phyloP scores from a whole-genome alignment of 2,888 invertebrate genomes.

The Drepanosiphum platanoidis region DNA sequence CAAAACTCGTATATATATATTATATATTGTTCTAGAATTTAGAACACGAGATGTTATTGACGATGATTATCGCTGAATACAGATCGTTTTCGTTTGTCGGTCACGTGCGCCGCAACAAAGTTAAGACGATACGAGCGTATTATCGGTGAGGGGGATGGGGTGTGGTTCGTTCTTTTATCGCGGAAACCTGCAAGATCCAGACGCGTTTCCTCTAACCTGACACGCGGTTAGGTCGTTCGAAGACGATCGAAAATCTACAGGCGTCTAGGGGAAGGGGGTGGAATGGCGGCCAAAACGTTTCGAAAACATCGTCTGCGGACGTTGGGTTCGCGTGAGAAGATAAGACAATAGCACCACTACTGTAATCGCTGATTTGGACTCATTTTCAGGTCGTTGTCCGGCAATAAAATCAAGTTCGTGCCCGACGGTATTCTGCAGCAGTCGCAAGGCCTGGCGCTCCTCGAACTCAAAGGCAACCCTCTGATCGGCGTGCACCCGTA shows the following conservation, averaged over 20 bases:
- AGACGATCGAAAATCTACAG: neutral
- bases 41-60: neutral
- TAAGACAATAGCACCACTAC: too few relatives aligned
- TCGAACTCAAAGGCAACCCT: slow-evolving; percentile 88
- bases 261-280: neutral
- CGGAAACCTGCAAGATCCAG: too few relatives aligned
- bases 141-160: too few relatives aligned
- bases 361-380: too few relatives aligned
- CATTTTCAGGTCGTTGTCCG: slow-evolving; percentile 77
- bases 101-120: neutral
- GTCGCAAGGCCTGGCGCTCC: slow-evolving; percentile 75
- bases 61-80: neutral
- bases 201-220: too few relatives aligned
- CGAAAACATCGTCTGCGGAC: too few relatives aligned
- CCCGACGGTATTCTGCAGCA: slow-evolving; percentile 77
- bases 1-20: neutral
- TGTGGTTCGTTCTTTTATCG: too few relatives aligned
- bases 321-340: too few relatives aligned
- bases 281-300: neutral
- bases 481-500: slow-evolving; percentile 76
- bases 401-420: slow-evolving; percentile 83
- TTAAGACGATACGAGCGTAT: too few relatives aligned
- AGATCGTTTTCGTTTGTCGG: neutral
- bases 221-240: too few relatives aligned
- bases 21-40: neutral